phyloP scores from a whole-genome alignment of 2,113 vertebrate genomes.

The Gambusia holbrooki region DNA sequence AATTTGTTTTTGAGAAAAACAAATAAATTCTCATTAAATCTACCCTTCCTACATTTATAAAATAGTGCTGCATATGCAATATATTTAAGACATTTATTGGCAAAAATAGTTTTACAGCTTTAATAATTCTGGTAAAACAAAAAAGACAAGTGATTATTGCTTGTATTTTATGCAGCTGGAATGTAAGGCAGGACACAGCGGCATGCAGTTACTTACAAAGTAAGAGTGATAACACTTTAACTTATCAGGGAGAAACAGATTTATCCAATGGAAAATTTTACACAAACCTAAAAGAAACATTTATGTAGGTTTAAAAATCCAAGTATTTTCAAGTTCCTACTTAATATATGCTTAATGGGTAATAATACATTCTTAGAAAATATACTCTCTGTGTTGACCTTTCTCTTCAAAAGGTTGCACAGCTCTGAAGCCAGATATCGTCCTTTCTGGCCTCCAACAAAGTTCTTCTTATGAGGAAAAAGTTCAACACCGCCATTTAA shows the following conservation, averaged over 20 bases:
- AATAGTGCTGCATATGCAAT: background rate
- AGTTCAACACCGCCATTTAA: slow-evolving; percentile 62
- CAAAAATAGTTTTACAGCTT: slow-evolving; percentile 54
- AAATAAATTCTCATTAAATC: no score
- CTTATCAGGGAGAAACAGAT: slow-evolving; percentile 34
- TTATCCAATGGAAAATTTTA: slow-evolving; percentile 25
- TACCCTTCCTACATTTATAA: no score
- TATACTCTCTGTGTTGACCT: slow-evolving; percentile 1
- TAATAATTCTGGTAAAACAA: slow-evolving; percentile 39
- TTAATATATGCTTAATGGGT: background rate
- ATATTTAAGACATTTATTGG: slow-evolving; percentile 42
- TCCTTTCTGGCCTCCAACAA: background rate
- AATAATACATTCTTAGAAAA: slow-evolving; percentile 30
- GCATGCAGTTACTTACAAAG: slow-evolving; percentile 6
- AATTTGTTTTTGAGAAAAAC: no score
- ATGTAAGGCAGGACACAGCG: background rate
- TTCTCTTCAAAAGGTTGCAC: background rate
- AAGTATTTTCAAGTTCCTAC: slow-evolving; percentile 29
- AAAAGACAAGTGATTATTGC: background rate
- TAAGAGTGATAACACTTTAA: slow-evolving; percentile 62
- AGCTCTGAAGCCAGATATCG: slow-evolving; percentile 21
- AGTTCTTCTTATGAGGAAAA: background rate
- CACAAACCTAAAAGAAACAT: slow-evolving; percentile 23
- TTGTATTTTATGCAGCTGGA: slow-evolving; percentile 34
- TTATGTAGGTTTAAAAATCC: slow-evolving; percentile 2